Evolutionary conservation across 2,797 vertebrate genomes (phyloP).

Genomic region (Poeciliopsis presidionis): DNA sequence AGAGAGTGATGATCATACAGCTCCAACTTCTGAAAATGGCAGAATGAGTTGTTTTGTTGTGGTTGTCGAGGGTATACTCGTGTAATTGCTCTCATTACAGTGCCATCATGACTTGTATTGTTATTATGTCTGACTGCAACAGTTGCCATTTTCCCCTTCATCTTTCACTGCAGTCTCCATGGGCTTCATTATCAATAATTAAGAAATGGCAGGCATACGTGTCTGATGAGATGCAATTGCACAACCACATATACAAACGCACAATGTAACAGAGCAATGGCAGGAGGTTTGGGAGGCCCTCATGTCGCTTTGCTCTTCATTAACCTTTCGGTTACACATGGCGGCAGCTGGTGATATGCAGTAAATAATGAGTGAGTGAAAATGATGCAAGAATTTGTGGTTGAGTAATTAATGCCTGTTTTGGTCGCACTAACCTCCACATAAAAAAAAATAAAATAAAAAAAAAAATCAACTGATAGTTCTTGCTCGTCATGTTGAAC

Average conservation of each 20-base stretch:
- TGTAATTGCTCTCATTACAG: slow-evolving; percentile 65
- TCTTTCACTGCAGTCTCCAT: slow-evolving; percentile 64
- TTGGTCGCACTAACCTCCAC: slow-evolving; percentile 36
- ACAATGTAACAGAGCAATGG: slow-evolving; percentile 30
- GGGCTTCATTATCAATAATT: slow-evolving; percentile 80
- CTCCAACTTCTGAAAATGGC: slow-evolving; percentile 36
- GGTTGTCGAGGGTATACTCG: slow-evolving; percentile 44
- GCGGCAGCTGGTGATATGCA: slow-evolving; percentile 60
- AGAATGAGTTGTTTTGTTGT: slow-evolving; percentile 51
- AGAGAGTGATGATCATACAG: slow-evolving; percentile 25
- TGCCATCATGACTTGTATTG: slow-evolving; percentile 60
- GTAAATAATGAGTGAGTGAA: slow-evolving; percentile 69
- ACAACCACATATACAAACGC: slow-evolving; percentile 15
- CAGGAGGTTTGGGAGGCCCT: slow-evolving; percentile 57
- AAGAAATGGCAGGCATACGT: slow-evolving; percentile 74
- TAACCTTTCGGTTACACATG: slow-evolving; percentile 72
- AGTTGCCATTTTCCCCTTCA: slow-evolving; percentile 71
- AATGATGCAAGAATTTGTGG: slow-evolving; percentile 38
- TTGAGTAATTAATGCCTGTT: slow-evolving; percentile 70
- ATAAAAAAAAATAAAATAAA: background rate
- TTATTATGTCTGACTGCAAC: slow-evolving; percentile 71
- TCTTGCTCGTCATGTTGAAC: slow-evolving; percentile 17
- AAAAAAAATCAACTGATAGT: slow-evolving; percentile 41
- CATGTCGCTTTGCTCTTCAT: slow-evolving; percentile 65
- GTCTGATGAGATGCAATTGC: slow-evolving; percentile 41